Evolutionary conservation across 2,797 vertebrate species (phyloP), one percentile per base, ranked within the genome.

Genomic region (Sphenodon punctatus): DNA sequence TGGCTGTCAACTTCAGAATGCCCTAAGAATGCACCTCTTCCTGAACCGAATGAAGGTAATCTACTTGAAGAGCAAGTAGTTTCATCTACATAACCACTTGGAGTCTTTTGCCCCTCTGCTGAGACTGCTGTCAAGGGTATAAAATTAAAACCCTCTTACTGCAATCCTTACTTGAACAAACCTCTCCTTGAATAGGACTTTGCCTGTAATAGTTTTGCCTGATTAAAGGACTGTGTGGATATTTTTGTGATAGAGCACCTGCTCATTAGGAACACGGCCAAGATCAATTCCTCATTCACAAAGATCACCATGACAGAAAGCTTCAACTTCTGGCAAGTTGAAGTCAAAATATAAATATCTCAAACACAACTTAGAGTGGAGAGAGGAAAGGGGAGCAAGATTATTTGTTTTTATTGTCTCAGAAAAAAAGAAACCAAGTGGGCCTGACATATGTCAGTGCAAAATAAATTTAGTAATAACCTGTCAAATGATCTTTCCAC

Each of bases 391-490:
- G 48, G 41, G 38, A 19, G 8, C 22, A 14, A 30, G 5, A 6
- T 12, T 1, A 20, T 22, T 12, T 1, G 20, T 22, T 22, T 2
- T 9, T 46, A 67, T 42, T 71, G 67, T 38, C 51, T 66, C 30
- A 25, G 45, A 82, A 84, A 45, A 25, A 27, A 48, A 72, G 60
- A 76, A 55, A n/a, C 56, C 42, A 66, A 85, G 30, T 34, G 10
- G 15, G 20, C 82, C 45, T 82, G 55, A 71, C 1, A 12, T 64
- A 1, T 80, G 63, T 65, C 66, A 88, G 22, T 56, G 38, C 64
- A 86, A 87, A 86, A 75, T 15, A 59, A 90, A 84, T 67, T 68
- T 58, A 69, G 53, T 46, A 46, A 45, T 55, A 85, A 56, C 5
- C 42, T 51, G 38, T 36, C 73, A 56, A 63, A n/a, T 65, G 56